Base-by-base conservation (phyloP, 2,888 invertebrate genomes). In the Drosophila silvestris region DNA sequence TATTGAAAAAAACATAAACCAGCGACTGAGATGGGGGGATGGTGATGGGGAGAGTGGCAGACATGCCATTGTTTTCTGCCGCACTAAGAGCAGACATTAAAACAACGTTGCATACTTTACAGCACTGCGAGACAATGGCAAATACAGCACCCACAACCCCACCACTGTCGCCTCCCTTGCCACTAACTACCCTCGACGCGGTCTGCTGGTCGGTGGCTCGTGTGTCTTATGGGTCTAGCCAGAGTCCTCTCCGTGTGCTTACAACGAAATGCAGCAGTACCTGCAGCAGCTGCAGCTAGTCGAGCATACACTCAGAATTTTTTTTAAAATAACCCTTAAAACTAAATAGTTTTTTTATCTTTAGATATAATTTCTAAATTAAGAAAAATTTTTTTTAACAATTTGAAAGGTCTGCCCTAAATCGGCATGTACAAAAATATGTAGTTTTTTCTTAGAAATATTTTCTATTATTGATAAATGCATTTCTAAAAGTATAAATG, bases 71-170 rank as follows among this genome's bases (percentile, higher is more conserved):
- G 71, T 72, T 58, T 53, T 59, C 64, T 51, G 33, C 28, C 33
- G 74, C 69, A 57, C 26, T 60, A 61, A 67, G 72, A 78, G 67
- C 68, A 76, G 74, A 71, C 84, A 83, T 82, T 82, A 72, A 80
- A 90, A 83, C 74, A 82, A 74, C 86, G 75, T 77, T 75, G 89
- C 90, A 83, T 90, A 83, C 82, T 89, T 89, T 89, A 86, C 69
- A 86, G 90, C 81, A 39, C 30, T 65, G 73, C 58, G 70, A 71
- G 71, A 85, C 90, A 88, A 83, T 72, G 56, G 73, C 57, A 47
- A 67, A 47, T 58, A 32, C 57, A 37, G 28, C 22, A 26, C 16
- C 4, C 39, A 5, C n/a, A 44, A 22, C 22, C 12, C 1, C 47
- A 47, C 16, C 26, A 47, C 22, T 16, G 22, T 16, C 47, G 16